phyloP scores from a whole-genome alignment of 2,797 vertebrate genomes.

The Spinus olivaceus region DNA sequence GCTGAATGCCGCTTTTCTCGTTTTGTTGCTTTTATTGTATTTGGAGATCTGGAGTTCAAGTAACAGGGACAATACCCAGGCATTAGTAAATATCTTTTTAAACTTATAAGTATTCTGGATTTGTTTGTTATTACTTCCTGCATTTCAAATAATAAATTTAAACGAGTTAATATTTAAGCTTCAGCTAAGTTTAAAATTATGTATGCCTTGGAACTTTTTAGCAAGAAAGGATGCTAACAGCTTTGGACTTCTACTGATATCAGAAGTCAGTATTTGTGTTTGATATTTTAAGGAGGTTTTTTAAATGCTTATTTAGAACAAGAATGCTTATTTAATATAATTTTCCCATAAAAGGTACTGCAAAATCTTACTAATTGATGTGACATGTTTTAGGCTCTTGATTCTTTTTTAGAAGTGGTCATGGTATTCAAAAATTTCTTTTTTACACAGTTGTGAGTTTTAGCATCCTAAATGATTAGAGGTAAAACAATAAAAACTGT shows the following conservation, averaged over 20 bases:
- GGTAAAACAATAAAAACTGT: background rate
- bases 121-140: background rate
- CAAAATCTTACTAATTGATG: background rate
- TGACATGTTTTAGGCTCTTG: background rate
- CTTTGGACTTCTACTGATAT: background rate
- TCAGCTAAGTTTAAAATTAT: background rate
- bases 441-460: background rate
- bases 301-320: background rate
- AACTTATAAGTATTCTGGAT: background rate
- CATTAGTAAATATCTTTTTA: background rate
- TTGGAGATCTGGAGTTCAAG: background rate
- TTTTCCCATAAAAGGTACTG: background rate
- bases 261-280: background rate
- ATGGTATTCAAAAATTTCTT: background rate
- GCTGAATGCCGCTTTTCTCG: background rate
- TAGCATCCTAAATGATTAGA: background rate
- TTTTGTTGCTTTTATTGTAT: background rate
- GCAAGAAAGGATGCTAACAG: background rate
- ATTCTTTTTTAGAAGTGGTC: background rate
- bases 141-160: background rate
- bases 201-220: background rate
- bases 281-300: background rate
- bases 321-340: background rate
- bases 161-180: background rate
- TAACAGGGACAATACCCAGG: background rate